Percentiles rank a stretch among this genome's conserved stretches.
phyloP scores from a whole-genome alignment of 2,888 invertebrate genomes.

The Drosophila pseudotalamancana region DNA sequence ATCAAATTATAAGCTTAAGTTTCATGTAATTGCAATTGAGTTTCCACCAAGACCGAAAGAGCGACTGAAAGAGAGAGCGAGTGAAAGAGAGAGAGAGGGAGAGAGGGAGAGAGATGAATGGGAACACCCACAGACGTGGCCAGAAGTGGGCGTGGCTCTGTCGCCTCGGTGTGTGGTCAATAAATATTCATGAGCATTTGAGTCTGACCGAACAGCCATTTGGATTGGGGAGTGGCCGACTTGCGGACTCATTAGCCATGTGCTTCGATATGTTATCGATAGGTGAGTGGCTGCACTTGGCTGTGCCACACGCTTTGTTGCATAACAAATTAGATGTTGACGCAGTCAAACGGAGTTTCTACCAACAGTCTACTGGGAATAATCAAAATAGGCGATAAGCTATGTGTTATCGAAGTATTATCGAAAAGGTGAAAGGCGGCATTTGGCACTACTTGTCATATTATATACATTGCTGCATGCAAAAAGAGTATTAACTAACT shows the following conservation, averaged over 20 bases:
- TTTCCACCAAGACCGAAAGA: conserved; percentile 11
- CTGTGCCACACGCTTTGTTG: not conserved
- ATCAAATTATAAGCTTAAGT: conserved; percentile 76
- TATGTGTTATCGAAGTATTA: too few species aligned
- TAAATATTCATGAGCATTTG: conserved; percentile 67
- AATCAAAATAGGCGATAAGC: too few species aligned
- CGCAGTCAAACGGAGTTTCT: too few species aligned
- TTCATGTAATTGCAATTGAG: conserved; percentile 73
- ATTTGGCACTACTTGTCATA: too few species aligned
- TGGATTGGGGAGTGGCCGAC: conserved; percentile 14
- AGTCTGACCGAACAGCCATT: not conserved
- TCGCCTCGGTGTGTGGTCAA: conserved; percentile 60
- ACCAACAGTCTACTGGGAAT: too few species aligned
- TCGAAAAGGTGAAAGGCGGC: too few species aligned
- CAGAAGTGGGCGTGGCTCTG: conserved; percentile 38
- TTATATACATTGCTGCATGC: too few species aligned
- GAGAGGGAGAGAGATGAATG: not conserved
- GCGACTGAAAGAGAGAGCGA: not conserved
- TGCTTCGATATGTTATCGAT: conserved; percentile 27
- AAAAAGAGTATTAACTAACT: too few species aligned
- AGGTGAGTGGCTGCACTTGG: too few species aligned
- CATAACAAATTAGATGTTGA: not conserved
- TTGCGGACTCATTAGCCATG: conserved; percentile 18
- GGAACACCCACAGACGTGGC: conserved; percentile 43
- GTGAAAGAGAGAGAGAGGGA: not conserved